phyloP scores from a whole-genome alignment of 37 sponge, comb jelly and placozoan species.

The Amphimedon queenslandica region DNA sequence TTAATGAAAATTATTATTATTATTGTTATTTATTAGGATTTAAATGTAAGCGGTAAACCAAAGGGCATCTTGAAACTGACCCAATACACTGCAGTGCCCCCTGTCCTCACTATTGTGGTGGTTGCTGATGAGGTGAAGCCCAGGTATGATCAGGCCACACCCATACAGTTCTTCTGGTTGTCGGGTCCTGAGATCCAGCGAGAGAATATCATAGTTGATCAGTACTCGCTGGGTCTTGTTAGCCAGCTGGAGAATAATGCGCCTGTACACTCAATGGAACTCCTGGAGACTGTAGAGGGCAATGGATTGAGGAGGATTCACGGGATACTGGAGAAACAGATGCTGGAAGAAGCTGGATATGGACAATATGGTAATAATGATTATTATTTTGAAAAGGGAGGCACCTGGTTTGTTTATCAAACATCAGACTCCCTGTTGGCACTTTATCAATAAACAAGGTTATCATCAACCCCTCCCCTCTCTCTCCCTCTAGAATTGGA shows the following conservation, averaged over 20 bases:
- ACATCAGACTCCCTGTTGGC: no score
- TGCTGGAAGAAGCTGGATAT: constrained; percentile 47
- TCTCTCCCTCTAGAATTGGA: constrained; percentile 39
- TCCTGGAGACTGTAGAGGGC: background rate
- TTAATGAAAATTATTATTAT: no score
- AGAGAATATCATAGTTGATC: background rate
- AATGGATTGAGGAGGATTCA: background rate
- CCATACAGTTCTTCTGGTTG: background rate
- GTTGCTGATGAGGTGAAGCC: background rate
- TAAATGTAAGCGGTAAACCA: background rate
- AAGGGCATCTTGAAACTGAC: background rate
- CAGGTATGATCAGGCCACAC: background rate
- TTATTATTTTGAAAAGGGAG: background rate
- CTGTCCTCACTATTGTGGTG: background rate
- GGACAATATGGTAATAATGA: constrained; percentile 25
- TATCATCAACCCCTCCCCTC: no score
- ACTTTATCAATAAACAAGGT: no score
- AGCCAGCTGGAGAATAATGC: background rate
- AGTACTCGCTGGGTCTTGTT: background rate
- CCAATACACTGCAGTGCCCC: background rate
- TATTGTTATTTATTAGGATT: background rate
- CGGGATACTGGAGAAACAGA: constrained; percentile 34
- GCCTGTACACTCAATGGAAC: background rate
- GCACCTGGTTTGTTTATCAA: background rate
- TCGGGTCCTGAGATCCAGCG: background rate